Conservation (phyloP, 2,888 invertebrate genomes). For the Eupithecia pulchellata region DNA sequence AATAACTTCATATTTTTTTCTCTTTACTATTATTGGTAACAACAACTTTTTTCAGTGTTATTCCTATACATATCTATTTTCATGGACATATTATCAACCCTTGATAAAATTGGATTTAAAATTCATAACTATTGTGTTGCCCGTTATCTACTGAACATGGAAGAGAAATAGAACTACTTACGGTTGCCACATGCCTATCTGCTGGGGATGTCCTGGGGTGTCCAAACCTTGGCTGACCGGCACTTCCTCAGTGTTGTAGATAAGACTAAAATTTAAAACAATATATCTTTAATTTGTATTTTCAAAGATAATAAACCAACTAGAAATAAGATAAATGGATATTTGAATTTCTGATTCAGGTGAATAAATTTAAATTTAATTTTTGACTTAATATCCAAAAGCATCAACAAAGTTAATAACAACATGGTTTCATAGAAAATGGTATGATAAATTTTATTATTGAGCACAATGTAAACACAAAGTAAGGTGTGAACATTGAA, state of each 20-base stretch:
- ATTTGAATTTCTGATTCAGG: background rate
- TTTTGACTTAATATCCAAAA: background rate
- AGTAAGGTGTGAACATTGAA: no score
- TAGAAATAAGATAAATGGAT: background rate
- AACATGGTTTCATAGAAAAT: no score
- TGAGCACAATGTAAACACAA: no score
- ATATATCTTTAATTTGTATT: background rate
- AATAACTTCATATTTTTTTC: no score
- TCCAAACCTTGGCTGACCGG: background rate
- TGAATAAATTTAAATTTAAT: background rate
- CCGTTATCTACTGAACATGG: no score
- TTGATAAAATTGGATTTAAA: background rate
- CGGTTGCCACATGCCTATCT: background rate
- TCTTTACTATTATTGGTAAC: no score
- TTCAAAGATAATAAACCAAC: background rate
- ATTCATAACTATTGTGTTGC: background rate
- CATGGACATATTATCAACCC: no score
- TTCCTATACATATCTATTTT: no score
- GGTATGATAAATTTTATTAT: no score
- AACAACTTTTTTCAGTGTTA: no score
- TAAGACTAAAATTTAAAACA: background rate
- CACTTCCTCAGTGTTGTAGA: background rate
- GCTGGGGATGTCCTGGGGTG: background rate
- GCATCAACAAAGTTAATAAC: no score
- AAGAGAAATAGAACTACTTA: background rate